Evolutionary conservation across 2,888 invertebrate species (phyloP), one percentile per base, ranked within the genome.

Genomic region (Ornithoptera priamus): DNA sequence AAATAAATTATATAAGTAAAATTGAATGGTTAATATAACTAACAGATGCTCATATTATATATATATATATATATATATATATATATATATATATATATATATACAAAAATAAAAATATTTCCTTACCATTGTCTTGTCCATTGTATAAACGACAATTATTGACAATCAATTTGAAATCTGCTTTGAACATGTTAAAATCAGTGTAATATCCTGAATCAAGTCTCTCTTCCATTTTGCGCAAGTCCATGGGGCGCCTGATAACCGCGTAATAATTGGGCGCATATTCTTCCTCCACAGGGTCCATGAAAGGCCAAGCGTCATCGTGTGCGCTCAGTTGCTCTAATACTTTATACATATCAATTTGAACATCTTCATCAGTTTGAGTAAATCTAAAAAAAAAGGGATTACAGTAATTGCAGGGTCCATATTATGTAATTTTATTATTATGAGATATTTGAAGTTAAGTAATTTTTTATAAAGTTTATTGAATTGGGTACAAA

Each of bases 261-360:
- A 96, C 95, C 0, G 95, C 94, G 81, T 96, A 96, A 83, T 96
- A 96, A 85, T 97, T 96, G 0, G 98, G 98, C 0, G 98, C 98
- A 83, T 97, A 97, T 81, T 97, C 97, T 83, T 98, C 98, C 79
- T 98, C 97, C 1, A 98, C 98, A 0, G 98, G 97, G 82, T 98
- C 97, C 83, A 97, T 94, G 87, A 99, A 98, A 0, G 98, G 98
- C 98, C 98, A 98, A 0, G 98, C 97, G 84, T 98, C 98, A 70
- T 96, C 95, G 84, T 98, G 97, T 78, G 96, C 95, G 80, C 96
- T 97, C 57, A 98, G 94, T 80, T 96, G 95, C 83, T 97, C 97
- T 70, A 98, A 92, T 70, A 98, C 97, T 93, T 97, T 97, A 87
- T 97, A 97, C 97, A 97, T 97, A 65, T 97, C 97, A 68, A 97